Base-by-base conservation (phyloP, 2,113 vertebrate genomes). In the Xenopus laevis region DNA sequence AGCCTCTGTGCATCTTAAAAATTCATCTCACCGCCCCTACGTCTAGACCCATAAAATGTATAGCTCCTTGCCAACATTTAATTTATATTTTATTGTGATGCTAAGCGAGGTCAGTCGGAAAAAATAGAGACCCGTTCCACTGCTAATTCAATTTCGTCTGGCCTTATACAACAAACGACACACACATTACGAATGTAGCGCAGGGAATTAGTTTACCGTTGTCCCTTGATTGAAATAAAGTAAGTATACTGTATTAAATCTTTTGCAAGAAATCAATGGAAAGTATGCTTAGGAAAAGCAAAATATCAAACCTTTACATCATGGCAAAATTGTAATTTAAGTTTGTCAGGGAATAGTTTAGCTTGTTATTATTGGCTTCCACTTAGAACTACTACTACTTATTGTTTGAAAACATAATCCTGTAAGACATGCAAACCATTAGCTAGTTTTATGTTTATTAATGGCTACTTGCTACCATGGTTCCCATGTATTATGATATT, bases 41-140 rank as follows among this genome's bases (percentile, higher is more conserved):
- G 53, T 67, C 67, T 69, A 69, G 52, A 69, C 67, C 53, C 30
- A 17, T 69, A 57, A 60, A 69, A 69, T 69, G 53, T 57, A 69
- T 18, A 40, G 52, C 50, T 74, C 44, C 44, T 40, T 67, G 72
- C 72, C 72, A 74, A 59, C 21, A 50, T 55, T 74, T 74, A 58
- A 67, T 74, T 67, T 67, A 74, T 66, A 50, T 47, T 66, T 74
- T 74, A 73, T 65, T 73, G 72, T 66, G 57, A 60, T 74, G 62
- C 57, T 74, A 66, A 67, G 55, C 52, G 11, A 74, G 72, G 63
- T 74, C 72, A 66, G 52, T 66, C 17, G 33, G 30, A 58, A 46
- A 27, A 50, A 72, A 21, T 52, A 72, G 64, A 59, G 46, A 74
- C 4, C 21, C 18, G 13, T 60, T 23, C 13, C 5, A 60, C 8